These are phyloP conservation scores for Drosophila eugracilis DNA, from an alignment of 1,140 invertebrate genomes.

Conservation along the genomic window DNA sequence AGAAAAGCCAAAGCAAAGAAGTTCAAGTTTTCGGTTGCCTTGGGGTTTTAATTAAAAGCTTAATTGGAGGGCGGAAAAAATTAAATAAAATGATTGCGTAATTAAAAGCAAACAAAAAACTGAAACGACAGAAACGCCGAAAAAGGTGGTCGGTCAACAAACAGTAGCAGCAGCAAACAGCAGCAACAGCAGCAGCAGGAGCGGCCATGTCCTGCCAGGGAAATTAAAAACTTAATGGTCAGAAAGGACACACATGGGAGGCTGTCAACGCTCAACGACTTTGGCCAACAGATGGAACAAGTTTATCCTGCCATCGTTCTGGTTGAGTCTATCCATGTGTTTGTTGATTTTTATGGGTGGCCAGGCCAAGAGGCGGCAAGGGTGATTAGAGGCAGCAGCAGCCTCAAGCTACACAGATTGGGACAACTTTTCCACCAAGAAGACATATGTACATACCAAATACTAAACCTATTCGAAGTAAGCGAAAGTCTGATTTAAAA, in stretches of 20 bases:
- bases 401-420: slow-evolving; percentile 11
- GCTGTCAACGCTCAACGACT: slow-evolving; percentile 26
- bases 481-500: slow-evolving; percentile 6
- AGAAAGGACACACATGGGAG: slow-evolving; percentile 35
- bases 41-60: slow-evolving; percentile 69
- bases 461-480: slow-evolving; percentile 3
- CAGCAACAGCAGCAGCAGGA: slow-evolving; percentile 9
- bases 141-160: slow-evolving; percentile 37
- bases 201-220: slow-evolving; percentile 28
- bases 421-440: background rate
- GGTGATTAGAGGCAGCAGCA: slow-evolving; percentile 22
- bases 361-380: too few relatives aligned
- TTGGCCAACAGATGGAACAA: slow-evolving; percentile 17
- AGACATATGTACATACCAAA: background rate
- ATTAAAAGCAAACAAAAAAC: slow-evolving; percentile 73
- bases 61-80: slow-evolving; percentile 61
- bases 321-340: background rate
- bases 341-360: background rate
- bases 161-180: slow-evolving; percentile 21
- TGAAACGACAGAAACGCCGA: slow-evolving; percentile 17
- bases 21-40: background rate
- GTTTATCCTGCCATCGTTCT: background rate
- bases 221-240: slow-evolving; percentile 79
- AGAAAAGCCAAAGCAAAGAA: background rate
- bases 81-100: slow-evolving; percentile 70